Percentiles rank a stretch among this genome's conserved stretches.
phyloP scores from a whole-genome alignment of 2,797 vertebrate species.

The Aratinga solstitialis region DNA sequence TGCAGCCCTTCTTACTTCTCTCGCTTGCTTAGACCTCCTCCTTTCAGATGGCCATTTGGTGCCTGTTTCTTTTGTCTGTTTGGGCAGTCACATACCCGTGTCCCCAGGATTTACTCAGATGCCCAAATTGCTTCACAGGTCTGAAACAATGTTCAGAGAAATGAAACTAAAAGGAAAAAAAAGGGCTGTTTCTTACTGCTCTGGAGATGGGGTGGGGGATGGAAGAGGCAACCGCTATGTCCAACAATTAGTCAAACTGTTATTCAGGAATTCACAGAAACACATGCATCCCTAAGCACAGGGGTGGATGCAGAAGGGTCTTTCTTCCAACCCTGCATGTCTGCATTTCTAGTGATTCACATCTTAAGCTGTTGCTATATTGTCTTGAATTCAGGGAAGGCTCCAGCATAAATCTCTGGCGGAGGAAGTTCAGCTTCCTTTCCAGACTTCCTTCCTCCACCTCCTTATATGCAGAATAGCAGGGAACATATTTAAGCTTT shows the following conservation, averaged over 20 bases:
- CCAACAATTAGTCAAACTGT: not conserved
- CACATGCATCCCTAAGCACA: not conserved
- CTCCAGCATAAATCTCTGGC: conserved; percentile 30
- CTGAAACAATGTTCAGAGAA: conserved; percentile 10
- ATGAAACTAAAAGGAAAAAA: not conserved
- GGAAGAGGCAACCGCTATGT: not conserved
- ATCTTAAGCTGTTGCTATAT: not conserved
- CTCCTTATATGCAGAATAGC: not conserved
- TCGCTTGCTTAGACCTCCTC: not conserved
- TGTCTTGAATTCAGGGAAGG: conserved; percentile 44
- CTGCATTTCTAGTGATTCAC: not conserved
- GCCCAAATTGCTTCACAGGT: not conserved
- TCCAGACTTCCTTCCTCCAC: conserved; percentile 62
- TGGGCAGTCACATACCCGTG: not conserved
- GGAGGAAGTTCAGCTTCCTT: conserved; percentile 56
- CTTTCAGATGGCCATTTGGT: not conserved
- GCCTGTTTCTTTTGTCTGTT: not conserved
- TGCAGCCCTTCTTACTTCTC: not conserved
- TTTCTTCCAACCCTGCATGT: not conserved
- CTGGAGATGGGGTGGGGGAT: not conserved
- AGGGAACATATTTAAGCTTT: not conserved
- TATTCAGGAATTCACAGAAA: not conserved
- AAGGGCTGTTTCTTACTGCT: not conserved
- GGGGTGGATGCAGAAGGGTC: not conserved
- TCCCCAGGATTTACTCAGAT: not conserved